These are phyloP conservation scores for Pogonocichla stellata DNA, from an alignment of 2,113 vertebrate genomes.

Conservation along the genomic window DNA sequence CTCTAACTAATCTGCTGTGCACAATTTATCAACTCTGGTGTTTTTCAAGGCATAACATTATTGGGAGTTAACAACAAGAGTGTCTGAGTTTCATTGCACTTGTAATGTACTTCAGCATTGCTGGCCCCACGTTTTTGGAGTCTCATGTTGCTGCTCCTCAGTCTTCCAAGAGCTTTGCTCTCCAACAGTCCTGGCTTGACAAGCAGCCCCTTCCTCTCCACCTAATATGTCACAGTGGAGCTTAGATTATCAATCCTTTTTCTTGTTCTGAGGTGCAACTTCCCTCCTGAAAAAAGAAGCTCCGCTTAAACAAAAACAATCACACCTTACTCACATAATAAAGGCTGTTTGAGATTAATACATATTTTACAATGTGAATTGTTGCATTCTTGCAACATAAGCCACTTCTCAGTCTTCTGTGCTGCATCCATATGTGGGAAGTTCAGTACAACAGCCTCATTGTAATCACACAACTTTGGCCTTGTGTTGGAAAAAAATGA, in stretches of 20 bases:
- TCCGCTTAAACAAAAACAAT: not conserved
- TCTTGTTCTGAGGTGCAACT: not conserved
- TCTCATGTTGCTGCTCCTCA: not conserved
- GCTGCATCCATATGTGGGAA: conserved; percentile 51
- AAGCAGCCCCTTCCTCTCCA: not conserved
- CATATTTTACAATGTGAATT: not conserved
- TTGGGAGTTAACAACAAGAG: not conserved
- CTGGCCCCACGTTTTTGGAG: not conserved
- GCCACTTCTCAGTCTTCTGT: conserved; percentile 39
- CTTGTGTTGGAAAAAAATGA: conserved; percentile 45
- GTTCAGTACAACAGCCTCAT: conserved; percentile 46
- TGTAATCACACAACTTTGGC: conserved; percentile 59
- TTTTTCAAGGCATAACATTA: not conserved
- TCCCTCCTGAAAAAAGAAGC: not conserved
- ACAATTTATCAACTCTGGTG: not conserved
- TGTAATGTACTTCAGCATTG: not conserved
- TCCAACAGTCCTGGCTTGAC: not conserved
- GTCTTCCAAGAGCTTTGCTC: not conserved
- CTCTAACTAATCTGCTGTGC: not conserved
- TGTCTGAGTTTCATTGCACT: not conserved
- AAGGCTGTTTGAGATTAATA: not conserved
- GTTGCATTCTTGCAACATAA: conserved; percentile 46
- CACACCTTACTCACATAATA: not conserved
- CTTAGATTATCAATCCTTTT: not conserved
- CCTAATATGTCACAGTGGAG: not conserved